Conservation (phyloP, 2,888 invertebrate species). For the Kryphioiulus occultus region DNA sequence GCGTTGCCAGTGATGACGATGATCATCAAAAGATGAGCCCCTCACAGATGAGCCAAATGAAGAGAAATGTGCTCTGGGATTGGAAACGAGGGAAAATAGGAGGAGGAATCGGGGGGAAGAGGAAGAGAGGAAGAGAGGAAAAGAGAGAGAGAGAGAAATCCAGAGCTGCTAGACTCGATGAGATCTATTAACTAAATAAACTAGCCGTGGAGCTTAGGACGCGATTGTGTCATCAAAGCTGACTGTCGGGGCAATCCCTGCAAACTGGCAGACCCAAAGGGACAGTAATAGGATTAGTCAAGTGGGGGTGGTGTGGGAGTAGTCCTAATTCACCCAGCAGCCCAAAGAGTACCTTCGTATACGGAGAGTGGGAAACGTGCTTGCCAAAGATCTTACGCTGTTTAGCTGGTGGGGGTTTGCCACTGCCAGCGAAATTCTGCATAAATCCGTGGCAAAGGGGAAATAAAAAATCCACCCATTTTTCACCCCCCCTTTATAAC, state of each 20-base stretch:
- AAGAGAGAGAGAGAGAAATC: constrained; percentile 40
- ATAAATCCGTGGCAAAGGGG: not conserved
- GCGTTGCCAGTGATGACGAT: constrained; percentile 44
- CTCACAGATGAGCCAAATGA: constrained; percentile 44
- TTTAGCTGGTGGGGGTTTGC: constrained; percentile 32
- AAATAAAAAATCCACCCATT: not conserved
- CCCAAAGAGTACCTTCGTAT: not conserved
- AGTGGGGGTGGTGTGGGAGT: constrained; percentile 45
- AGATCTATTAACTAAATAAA: constrained; percentile 50
- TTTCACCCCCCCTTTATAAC: not conserved
- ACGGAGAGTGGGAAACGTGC: not conserved
- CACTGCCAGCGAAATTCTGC: not conserved
- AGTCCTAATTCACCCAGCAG: constrained; percentile 26
- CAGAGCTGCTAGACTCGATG: constrained; percentile 42
- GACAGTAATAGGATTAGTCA: constrained; percentile 50
- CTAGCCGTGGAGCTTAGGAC: constrained; percentile 46
- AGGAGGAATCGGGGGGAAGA: not conserved
- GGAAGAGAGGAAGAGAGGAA: not conserved
- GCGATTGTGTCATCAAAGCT: constrained; percentile 49
- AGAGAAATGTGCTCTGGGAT: constrained; percentile 46
- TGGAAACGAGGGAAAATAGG: constrained; percentile 24
- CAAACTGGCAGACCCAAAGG: constrained; percentile 42
- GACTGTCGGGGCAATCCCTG: constrained; percentile 49
- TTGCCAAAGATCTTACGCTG: constrained; percentile 34
- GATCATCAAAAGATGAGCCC: constrained; percentile 37